phyloP scores from a whole-genome alignment of 1,140 invertebrate genomes.

The Drosophila leontia region DNA sequence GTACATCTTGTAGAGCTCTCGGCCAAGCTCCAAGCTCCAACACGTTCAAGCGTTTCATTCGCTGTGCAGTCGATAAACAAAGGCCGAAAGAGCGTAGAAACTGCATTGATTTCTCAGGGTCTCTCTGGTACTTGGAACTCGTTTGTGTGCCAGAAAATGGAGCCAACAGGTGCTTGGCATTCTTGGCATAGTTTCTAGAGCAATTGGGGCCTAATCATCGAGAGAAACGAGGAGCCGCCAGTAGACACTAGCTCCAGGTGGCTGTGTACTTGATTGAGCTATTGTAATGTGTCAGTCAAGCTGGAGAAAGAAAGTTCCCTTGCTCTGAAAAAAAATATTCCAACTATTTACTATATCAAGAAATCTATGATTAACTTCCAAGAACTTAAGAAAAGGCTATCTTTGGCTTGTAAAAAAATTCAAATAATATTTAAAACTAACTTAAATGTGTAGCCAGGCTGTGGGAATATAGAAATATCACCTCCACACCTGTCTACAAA shows the following conservation, averaged over 20 bases:
- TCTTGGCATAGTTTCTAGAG: conserved; percentile 65
- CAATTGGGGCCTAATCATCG: conserved; percentile 43
- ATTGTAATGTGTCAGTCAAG: conserved; percentile 54
- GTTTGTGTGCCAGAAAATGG: conserved; percentile 47
- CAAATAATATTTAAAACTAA: neutral
- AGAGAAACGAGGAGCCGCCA: neutral
- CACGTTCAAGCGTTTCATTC: conserved; percentile 51
- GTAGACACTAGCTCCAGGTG: conserved; percentile 16
- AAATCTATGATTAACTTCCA: neutral
- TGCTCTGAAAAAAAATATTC: neutral
- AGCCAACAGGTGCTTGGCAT: conserved; percentile 66
- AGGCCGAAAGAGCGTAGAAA: conserved; percentile 4
- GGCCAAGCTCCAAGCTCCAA: conserved; percentile 11
- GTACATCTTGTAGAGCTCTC: conserved; percentile 11
- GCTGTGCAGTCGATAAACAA: conserved; percentile 40
- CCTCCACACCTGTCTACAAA: neutral
- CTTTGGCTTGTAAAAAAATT: neutral
- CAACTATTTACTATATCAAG: neutral
- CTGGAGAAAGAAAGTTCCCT: conserved; percentile 15
- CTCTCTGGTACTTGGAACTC: conserved; percentile 30
- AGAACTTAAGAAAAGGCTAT: neutral
- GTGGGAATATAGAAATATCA: neutral
- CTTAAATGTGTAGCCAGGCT: neutral
- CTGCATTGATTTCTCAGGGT: conserved; percentile 66
- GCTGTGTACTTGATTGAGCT: conserved; percentile 55